Percentiles rank a stretch among this genome's conserved stretches.
Evolutionary conservation across 2,797 vertebrate genomes (phyloP).

Genomic region (Sarcoramphus papa): DNA sequence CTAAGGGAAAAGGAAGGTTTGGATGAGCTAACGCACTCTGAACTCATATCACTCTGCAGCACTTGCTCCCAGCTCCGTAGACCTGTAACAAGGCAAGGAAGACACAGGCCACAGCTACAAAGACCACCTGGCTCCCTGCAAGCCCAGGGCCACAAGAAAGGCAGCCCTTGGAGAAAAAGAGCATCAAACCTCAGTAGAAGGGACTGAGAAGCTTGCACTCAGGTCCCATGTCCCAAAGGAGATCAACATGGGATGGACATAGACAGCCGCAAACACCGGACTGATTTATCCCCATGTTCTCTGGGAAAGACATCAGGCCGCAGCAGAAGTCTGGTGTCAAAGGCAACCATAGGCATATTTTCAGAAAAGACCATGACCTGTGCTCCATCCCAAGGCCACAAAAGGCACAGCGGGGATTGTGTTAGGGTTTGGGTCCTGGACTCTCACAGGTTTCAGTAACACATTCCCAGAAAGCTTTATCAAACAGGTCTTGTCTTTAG

Average conservation of each 20-base stretch:
- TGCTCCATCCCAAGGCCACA: neutral
- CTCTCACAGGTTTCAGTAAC: neutral
- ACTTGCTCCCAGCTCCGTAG: accelerated
- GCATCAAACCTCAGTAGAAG: neutral
- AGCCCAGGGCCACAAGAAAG: neutral
- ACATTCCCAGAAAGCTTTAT: neutral
- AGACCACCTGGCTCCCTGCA: neutral
- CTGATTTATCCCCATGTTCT: neutral
- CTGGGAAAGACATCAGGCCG: neutral
- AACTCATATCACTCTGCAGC: accelerated
- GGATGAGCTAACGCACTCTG: neutral
- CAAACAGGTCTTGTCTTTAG: neutral
- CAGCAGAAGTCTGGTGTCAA: neutral
- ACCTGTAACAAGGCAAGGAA: neutral
- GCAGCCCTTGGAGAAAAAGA: neutral
- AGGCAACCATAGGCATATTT: neutral
- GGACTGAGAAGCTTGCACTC: neutral
- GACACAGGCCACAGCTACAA: neutral
- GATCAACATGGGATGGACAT: neutral
- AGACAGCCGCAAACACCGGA: neutral
- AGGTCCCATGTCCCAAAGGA: neutral
- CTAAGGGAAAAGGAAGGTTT: neutral
- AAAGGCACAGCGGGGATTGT: neutral
- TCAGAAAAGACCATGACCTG: neutral
- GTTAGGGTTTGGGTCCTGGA: neutral